phyloP scores from a whole-genome alignment of 2,797 vertebrate species.

The Taenioides sp. region DNA sequence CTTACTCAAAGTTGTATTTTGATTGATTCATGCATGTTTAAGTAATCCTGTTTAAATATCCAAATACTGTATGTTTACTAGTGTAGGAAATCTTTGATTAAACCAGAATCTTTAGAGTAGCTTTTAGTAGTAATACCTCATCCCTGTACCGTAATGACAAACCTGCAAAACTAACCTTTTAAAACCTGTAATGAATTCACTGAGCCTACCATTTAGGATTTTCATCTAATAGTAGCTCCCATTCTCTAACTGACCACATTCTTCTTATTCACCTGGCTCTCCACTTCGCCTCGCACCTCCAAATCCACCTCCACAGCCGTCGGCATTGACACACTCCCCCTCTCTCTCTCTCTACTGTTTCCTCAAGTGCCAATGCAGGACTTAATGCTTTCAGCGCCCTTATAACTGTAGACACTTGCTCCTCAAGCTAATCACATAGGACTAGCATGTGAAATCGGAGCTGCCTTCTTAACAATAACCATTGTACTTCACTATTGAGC shows the following conservation, averaged over 20 bases:
- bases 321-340: constrained; percentile 12
- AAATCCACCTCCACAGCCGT: constrained; percentile 12
- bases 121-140: no score
- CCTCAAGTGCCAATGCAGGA: constrained; percentile 23
- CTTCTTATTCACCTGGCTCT: background rate
- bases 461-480: constrained; percentile 53
- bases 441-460: constrained; percentile 39
- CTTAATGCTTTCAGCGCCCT: constrained; percentile 28
- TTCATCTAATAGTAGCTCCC: background rate
- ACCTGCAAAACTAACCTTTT: background rate
- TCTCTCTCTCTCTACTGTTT: background rate
- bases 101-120: no score
- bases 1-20: no score
- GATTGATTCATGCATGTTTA: no score
- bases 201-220: background rate
- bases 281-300: constrained; percentile 7
- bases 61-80: no score
- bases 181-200: background rate
- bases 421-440: constrained; percentile 51
- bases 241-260: constrained; percentile 19
- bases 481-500: constrained; percentile 49
- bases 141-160: background rate
- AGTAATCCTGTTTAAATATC: no score
- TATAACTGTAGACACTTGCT: constrained; percentile 27
- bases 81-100: no score